Conservation (phyloP, 2,888 invertebrate species). For the Drosophila mimetica region DNA sequence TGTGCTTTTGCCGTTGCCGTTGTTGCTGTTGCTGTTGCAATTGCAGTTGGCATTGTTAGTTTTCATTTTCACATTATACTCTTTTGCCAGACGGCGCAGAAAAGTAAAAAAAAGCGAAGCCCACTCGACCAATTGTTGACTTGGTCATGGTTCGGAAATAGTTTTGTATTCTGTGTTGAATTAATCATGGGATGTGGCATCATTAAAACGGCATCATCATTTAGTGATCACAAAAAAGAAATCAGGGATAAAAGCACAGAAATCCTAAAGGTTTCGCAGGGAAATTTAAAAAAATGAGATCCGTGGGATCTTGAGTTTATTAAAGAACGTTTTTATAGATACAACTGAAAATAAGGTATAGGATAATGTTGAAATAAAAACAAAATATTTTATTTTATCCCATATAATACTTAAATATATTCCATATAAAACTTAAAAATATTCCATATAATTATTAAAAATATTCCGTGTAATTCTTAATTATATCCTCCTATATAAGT, state of each 20-base stretch:
- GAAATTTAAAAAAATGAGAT: not conserved
- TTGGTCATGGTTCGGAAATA: constrained; percentile 31
- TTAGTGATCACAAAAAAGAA: not conserved
- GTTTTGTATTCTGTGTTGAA: constrained; percentile 5
- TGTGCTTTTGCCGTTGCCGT: constrained; percentile 27
- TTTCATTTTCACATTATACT: constrained; percentile 54
- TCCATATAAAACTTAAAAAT: too few relatives aligned
- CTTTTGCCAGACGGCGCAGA: constrained; percentile 27
- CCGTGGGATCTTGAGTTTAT: not conserved
- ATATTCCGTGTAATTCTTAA: too few relatives aligned
- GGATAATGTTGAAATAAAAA: too few relatives aligned
- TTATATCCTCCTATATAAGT: too few relatives aligned
- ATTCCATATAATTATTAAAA: too few relatives aligned
- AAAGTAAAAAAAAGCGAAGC: constrained; percentile 23
- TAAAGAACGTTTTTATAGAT: too few relatives aligned
- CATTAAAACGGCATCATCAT: not conserved
- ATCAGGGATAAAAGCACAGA: not conserved
- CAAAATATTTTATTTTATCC: too few relatives aligned
- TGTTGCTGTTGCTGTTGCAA: constrained; percentile 42
- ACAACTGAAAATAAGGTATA: too few relatives aligned
- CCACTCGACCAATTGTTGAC: constrained; percentile 30
- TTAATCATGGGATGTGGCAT: constrained; percentile 3
- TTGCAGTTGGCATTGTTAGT: constrained; percentile 72
- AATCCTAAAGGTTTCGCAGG: not conserved
- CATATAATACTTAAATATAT: too few relatives aligned